Percentiles rank a stretch among this genome's conserved stretches.
Conservation (phyloP, 2,797 vertebrate genomes). For the Natrix natrix region DNA sequence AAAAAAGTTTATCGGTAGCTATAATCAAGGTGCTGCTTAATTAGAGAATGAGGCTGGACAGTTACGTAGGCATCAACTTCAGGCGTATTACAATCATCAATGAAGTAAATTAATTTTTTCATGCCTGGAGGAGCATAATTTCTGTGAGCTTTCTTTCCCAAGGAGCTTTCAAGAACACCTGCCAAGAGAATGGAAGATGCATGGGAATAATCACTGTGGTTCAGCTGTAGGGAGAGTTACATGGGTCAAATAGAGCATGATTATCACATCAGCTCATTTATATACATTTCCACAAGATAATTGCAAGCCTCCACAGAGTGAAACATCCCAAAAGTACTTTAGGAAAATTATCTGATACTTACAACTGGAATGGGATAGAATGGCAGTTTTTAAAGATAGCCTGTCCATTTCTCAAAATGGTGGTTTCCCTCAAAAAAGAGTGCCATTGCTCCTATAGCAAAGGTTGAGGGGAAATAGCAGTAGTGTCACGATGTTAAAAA, state of each 20-base stretch:
- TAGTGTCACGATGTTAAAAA: no score
- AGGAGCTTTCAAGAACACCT: slow-evolving; percentile 81
- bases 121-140: slow-evolving; percentile 77
- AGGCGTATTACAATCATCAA: slow-evolving; percentile 82
- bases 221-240: not conserved
- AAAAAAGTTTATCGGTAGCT: slow-evolving; percentile 70
- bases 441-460: not conserved
- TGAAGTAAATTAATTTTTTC: slow-evolving; percentile 83
- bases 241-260: not conserved
- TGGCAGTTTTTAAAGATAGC: not conserved
- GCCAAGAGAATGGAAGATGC: slow-evolving; percentile 26
- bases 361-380: not conserved
- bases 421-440: not conserved
- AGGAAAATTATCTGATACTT: not conserved
- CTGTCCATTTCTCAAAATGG: not conserved
- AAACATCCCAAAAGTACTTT: not conserved
- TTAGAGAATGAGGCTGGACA: slow-evolving; percentile 79
- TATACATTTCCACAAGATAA: not conserved
- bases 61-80: slow-evolving; percentile 79
- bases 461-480: not conserved
- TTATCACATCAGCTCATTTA: not conserved
- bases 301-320: not conserved
- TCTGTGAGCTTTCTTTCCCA: slow-evolving; percentile 81
- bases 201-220: slow-evolving; percentile 20
- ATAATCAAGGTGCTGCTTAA: slow-evolving; percentile 80